These are phyloP conservation scores for Diglossa cyanea DNA, from an alignment of 2,797 vertebrate species.

Conservation along the genomic window DNA sequence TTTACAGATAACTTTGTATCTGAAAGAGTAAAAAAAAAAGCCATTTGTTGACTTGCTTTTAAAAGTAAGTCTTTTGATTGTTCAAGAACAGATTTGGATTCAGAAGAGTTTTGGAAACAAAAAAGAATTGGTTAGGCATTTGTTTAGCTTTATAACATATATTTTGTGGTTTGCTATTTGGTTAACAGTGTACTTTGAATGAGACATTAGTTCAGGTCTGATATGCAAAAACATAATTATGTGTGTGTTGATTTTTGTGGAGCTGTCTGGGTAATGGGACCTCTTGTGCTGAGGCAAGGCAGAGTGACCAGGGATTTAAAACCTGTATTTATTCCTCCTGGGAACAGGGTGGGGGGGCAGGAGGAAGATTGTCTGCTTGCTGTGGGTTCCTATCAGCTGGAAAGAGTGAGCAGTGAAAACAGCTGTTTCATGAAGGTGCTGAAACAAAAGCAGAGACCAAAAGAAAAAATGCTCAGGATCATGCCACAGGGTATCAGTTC, in stretches of 20 bases:
- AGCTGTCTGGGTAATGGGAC: not conserved
- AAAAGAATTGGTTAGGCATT: not conserved
- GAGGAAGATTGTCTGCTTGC: not conserved
- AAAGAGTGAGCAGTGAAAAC: not conserved
- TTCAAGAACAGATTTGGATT: slow-evolving; percentile 24
- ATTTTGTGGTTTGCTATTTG: not conserved
- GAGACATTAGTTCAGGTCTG: not conserved
- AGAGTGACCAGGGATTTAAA: not conserved
- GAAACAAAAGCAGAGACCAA: not conserved
- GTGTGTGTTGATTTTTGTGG: not conserved
- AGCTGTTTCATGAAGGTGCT: not conserved
- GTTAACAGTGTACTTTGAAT: not conserved
- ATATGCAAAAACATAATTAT: not conserved
- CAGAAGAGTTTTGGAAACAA: not conserved
- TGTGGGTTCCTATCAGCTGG: not conserved
- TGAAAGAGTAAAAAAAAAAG: slow-evolving; percentile 35
- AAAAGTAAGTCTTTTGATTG: slow-evolving; percentile 35
- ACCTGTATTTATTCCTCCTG: not conserved
- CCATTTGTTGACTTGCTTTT: slow-evolving; percentile 58
- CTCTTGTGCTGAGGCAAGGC: not conserved
- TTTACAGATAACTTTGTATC: slow-evolving; percentile 47
- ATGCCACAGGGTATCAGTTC: not conserved
- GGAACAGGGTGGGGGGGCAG: too few species aligned
- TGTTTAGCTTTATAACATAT: not conserved
- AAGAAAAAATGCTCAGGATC: not conserved